A percentile compares a stretch with the other conserved stretches of the same genome.
phyloP scores from a whole-genome alignment of 2,113 vertebrate genomes.

The Ictidomys tridecemlineatus region DNA sequence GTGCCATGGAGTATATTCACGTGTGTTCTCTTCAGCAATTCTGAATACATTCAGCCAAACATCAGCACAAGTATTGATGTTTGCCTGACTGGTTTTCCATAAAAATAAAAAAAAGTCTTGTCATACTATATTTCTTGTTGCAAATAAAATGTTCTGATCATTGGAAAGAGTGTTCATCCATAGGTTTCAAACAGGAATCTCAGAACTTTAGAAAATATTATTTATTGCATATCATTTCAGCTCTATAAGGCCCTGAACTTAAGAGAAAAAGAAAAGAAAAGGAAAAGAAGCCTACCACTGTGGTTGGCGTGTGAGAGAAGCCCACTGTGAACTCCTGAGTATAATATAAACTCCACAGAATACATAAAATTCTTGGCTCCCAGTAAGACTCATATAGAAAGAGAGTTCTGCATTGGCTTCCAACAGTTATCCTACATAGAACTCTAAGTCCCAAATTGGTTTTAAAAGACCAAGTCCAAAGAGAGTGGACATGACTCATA shows the following conservation, averaged over 20 bases:
- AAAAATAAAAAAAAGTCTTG: neutral
- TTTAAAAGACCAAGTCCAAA: constrained; percentile 85
- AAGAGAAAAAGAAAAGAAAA: constrained; percentile 66
- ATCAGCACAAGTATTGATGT: neutral
- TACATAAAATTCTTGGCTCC: constrained; percentile 86
- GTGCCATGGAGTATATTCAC: neutral
- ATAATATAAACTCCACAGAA: constrained; percentile 83
- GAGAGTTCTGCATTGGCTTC: constrained; percentile 82
- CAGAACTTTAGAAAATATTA: constrained; percentile 81
- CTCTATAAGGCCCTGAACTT: constrained; percentile 78
- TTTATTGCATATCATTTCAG: constrained; percentile 82
- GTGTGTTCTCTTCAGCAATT: neutral
- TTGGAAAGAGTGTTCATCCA: constrained; percentile 52
- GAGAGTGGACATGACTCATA: constrained; percentile 84
- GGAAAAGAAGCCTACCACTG: constrained; percentile 71
- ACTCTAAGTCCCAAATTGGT: constrained; percentile 82
- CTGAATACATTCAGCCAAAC: neutral
- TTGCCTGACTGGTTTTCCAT: neutral
- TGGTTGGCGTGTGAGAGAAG: constrained; percentile 84
- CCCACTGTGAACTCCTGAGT: constrained; percentile 82
- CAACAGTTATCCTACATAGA: constrained; percentile 82
- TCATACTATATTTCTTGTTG: neutral
- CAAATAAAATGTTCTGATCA: neutral
- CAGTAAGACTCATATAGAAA: constrained; percentile 79
- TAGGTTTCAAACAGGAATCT: constrained; percentile 75